Evolutionary conservation across 2,888 invertebrate species (phyloP), one percentile per base, ranked within the genome.

Genomic region (Koerneria pararmatus): DNA sequence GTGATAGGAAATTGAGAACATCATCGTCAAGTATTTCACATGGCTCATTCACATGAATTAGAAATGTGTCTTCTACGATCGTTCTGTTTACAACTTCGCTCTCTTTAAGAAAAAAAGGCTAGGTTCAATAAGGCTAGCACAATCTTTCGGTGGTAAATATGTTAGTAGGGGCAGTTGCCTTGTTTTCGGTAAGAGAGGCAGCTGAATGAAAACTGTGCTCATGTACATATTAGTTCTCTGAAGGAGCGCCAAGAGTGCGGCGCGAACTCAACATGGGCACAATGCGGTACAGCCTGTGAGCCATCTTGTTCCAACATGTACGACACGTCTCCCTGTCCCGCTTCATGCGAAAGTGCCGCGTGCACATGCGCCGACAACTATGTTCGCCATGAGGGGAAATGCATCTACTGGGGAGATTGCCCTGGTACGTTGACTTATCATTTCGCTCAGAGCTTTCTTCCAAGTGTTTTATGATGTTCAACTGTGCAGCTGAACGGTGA

Each of bases 281-380:
- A 81, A 63, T 81, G 81, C 63, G 81, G 81, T 24, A 72, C 69
- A 1, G 79, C 80, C 37, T 81, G 81, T 65, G 81, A 81, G 58
- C 81, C 80, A 2, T 74, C 75, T 5, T 78, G 78, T 57, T 69
- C 75, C 34, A 77, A 77, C 60, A 78, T 78, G 78, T 77, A 78
- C 69, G 78, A 79, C 53, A 78, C 78, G 1, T 69, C 79, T 5
- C 80, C 80, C 1, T 81, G 81, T 48, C 77, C 75, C 1, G 73
- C 78, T 15, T 70, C 70, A 24, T 81, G 81, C 56, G 76, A 77
- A 66, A 71, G 74, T 54, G 75, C 80, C 1, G 78, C 72, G n/a
- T 81, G 81, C 67, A 82, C 79, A 15, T 81, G 81, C 65, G 76
- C 76, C 6, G 80, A 80, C 56, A 82, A 81, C 68, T 79, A 78